phyloP scores from a whole-genome alignment of 2,113 vertebrate genomes.

The Marmota flaviventris region DNA sequence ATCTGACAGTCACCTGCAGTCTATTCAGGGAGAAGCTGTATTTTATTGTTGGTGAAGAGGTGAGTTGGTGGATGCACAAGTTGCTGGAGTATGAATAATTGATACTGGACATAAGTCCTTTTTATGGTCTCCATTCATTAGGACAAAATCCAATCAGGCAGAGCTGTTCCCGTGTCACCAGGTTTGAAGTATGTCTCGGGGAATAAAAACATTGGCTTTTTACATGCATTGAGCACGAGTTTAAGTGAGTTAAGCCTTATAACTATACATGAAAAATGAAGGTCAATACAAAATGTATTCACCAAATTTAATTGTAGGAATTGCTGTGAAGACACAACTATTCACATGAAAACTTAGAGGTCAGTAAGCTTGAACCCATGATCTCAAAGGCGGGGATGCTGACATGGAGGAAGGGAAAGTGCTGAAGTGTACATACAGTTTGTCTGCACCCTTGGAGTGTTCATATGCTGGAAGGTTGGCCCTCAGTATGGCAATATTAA shows the following conservation, averaged over 20 bases:
- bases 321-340: neutral
- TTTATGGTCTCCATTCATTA: constrained; percentile 60
- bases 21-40: neutral
- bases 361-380: neutral
- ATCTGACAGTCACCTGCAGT: constrained; percentile 21
- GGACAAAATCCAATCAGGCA: constrained; percentile 36
- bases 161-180: constrained; percentile 4
- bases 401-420: too few species aligned
- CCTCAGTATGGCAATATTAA: neutral
- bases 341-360: neutral
- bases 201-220: constrained; percentile 40
- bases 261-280: neutral
- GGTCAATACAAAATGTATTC: neutral
- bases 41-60: constrained; percentile 52
- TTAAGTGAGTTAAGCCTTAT: neutral
- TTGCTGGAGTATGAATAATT: constrained; percentile 57
- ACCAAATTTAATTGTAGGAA: neutral
- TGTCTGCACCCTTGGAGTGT: neutral
- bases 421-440: neutral
- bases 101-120: constrained; percentile 50
- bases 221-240: neutral
- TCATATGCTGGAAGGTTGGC: neutral
- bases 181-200: neutral
- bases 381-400: neutral
- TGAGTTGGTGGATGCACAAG: neutral